These are phyloP conservation scores for Sinohyriopsis cumingii DNA, from an alignment of 2,888 invertebrate genomes.

Conservation along the genomic window DNA sequence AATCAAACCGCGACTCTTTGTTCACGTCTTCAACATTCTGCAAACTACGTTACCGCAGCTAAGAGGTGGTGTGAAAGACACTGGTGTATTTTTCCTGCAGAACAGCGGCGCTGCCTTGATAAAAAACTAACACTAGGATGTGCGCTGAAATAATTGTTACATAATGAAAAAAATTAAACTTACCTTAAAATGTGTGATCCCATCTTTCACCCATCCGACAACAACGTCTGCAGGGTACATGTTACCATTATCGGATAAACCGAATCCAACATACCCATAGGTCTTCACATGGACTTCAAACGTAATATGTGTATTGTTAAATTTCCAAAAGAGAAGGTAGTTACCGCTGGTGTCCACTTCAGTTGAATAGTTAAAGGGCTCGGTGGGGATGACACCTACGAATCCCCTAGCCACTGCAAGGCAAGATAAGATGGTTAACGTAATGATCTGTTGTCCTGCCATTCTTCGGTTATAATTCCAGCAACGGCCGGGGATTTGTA, in stretches of 20 bases:
- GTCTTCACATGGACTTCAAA: conserved; percentile 34
- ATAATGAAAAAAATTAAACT: not conserved
- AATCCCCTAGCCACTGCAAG: not conserved
- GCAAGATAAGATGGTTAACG: too few relatives aligned
- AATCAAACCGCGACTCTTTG: too few relatives aligned
- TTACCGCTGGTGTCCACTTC: conserved; percentile 22
- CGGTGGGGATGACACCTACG: conserved; percentile 16
- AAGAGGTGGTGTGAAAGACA: too few relatives aligned
- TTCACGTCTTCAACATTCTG: too few relatives aligned
- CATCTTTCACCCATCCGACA: conserved; percentile 84
- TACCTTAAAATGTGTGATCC: conserved; percentile 32
- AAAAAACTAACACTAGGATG: too few relatives aligned
- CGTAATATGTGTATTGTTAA: conserved; percentile 31
- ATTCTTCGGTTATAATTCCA: too few relatives aligned
- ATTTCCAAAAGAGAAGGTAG: conserved; percentile 32
- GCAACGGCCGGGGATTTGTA: too few relatives aligned
- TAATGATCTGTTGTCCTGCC: too few relatives aligned
- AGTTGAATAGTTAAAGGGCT: conserved; percentile 10
- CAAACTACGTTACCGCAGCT: too few relatives aligned
- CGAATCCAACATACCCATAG: conserved; percentile 86
- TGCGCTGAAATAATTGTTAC: too few relatives aligned
- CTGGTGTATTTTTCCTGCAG: too few relatives aligned
- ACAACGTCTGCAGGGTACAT: conserved; percentile 89
- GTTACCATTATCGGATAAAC: conserved; percentile 86
- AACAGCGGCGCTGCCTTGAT: too few relatives aligned